Evolutionary conservation across 2,113 vertebrate genomes (phyloP), one percentile per base, ranked within the genome.

Genomic region (Sylvietta virens): DNA sequence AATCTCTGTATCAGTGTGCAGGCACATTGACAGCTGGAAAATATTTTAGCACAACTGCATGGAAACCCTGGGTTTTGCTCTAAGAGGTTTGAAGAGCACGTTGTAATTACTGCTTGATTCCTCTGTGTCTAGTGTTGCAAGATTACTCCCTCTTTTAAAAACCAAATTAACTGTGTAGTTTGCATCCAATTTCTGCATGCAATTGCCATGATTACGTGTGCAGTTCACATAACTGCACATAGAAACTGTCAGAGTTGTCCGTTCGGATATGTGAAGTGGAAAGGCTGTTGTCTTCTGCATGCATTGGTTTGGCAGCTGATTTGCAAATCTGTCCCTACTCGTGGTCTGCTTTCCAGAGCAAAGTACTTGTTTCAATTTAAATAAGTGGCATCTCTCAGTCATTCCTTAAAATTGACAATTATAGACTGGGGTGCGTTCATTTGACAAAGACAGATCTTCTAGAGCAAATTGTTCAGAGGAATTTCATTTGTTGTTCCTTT

Each of bases 31-130:
- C 88, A 95, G 91, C 78, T 93, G 95, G 85, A 86, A 95, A 83
- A 94, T 70, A 86, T 64, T 95, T 92, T 40, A 88, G 53, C 69
- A 65, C 69, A 64, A 88, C 48, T 60, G 77, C 40, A 27, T 78
- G 72, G 76, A 90, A 90, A 84, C 51, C 65, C 35, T 3, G 31
- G 33, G 45, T 93, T 86, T 91, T 91, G 23, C 73, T 94, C 72
- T 73, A 30, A 69, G 81, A 42, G 73, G 57, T 81, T 93, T 87
- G 91, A 74, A 95, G 83, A 89, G 71, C 76, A 57, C 5, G 0
- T 72, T 80, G 62, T 93, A 94, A 94, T 97, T 95, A 83, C 51
- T 92, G 64, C 47, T 76, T 82, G 88, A 90, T 61, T 95, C 81
- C 70, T 92, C 76, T 78, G 66, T 76, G 44, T 54, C n/a, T 33